Base-by-base conservation (phyloP, 2,888 invertebrate genomes). In the Pecten maximus region DNA sequence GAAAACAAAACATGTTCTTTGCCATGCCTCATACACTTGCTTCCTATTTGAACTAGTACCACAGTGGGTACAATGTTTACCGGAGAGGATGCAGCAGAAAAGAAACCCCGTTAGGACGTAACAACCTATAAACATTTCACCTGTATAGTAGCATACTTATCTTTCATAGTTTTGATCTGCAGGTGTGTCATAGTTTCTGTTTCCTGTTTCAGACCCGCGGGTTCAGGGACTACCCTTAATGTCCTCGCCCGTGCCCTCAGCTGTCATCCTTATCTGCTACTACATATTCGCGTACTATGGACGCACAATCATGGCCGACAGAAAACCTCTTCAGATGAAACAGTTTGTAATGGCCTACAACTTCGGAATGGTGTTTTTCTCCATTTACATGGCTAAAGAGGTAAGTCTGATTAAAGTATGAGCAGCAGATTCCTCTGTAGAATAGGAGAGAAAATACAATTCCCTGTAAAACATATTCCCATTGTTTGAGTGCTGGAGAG, bases 361-460 rank as follows among this genome's bases (percentile, higher is more conserved):
- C 74, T 74, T 74, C 1, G 74, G 74, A 35, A 74, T 74, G 74
- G 74, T 74, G 74, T 23, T 74, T 6, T 74, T 74, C 74, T 74
- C 74, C 35, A 28, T 74, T 28, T 74, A 74, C 35, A 74, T 74
- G 74, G 74, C 74, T 35, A 74, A 74, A 23, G 74, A 74, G 28
- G 74, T 74, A 35, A 74, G 74, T 74, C 2, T 3, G 0, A 3
- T 74, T 15, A 2, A n/a, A n/a, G n/a, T n/a, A n/a, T n/a, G n/a
- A n/a, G n/a, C n/a, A n/a, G n/a, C n/a, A n/a, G n/a, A n/a, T n/a
- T n/a, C n/a, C n/a, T n/a, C n/a, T n/a, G n/a, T n/a, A n/a, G n/a
- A 74, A 74, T 35, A 28, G 0, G 35, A 74, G 74, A 23, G 23
- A 28, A 28, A 6, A 35, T 23, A 28, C 0, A 74, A 10, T 0